These are phyloP conservation scores for Entomyzon cyanotis DNA, from an alignment of 2,113 vertebrate species.

Conservation along the genomic window DNA sequence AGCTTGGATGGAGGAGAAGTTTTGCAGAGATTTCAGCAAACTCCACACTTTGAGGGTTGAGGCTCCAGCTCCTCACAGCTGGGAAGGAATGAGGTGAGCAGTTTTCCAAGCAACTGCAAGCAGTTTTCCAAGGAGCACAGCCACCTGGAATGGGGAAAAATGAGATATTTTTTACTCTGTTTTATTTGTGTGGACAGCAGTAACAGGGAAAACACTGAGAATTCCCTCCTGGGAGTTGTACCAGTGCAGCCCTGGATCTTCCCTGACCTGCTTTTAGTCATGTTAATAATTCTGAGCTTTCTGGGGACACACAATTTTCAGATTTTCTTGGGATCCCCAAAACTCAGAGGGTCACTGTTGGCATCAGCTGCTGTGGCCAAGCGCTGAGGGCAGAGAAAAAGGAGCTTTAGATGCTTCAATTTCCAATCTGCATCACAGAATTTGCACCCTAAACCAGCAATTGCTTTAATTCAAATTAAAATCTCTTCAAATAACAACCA, in stretches of 20 bases:
- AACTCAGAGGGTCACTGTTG: fast-evolving
- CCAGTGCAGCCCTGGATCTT: background rate
- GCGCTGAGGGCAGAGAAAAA: background rate
- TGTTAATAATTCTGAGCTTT: background rate
- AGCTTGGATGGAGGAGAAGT: background rate
- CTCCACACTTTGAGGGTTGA: background rate
- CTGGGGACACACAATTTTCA: background rate
- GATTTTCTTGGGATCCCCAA: background rate
- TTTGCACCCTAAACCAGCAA: background rate
- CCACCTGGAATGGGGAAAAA: background rate
- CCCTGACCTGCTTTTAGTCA: background rate
- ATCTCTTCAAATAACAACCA: background rate
- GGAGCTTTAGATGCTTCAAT: background rate
- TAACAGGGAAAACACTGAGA: background rate
- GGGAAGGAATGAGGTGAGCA: background rate
- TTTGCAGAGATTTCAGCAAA: background rate
- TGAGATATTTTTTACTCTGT: background rate
- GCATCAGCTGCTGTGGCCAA: background rate
- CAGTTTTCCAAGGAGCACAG: background rate
- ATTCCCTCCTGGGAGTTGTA: background rate
- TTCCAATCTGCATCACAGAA: background rate
- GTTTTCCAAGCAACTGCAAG: too few relatives aligned
- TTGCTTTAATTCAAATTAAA: background rate
- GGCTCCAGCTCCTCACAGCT: background rate
- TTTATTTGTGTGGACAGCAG: background rate